These are phyloP conservation scores for Coelopa pilipes DNA, from an alignment of 2,888 invertebrate species.

Conservation along the genomic window DNA sequence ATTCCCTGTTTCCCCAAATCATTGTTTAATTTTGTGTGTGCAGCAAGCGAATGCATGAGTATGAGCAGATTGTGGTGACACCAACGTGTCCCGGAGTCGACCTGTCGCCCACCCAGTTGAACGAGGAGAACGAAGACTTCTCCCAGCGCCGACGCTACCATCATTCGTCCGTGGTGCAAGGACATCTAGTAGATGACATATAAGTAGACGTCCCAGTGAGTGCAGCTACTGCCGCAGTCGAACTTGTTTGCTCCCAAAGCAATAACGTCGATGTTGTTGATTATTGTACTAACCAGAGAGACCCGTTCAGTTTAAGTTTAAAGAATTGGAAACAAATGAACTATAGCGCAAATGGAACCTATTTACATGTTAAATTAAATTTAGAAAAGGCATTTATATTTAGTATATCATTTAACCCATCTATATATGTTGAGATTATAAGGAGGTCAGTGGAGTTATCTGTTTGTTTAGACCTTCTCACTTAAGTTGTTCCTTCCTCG, in stretches of 20 bases:
- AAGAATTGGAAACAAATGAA: conserved; percentile 11
- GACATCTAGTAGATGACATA: conserved; percentile 63
- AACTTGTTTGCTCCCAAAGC: conserved; percentile 25
- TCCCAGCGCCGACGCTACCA: conserved; percentile 92
- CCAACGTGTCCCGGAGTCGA: conserved; percentile 83
- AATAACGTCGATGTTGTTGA: conserved; percentile 12
- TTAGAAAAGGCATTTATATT: conserved; percentile 25
- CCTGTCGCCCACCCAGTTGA: conserved; percentile 86
- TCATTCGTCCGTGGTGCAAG: conserved; percentile 84
- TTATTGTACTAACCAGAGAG: background rate
- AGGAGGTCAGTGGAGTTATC: background rate
- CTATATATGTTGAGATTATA: conserved; percentile 4
- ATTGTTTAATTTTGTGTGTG: conserved; percentile 31
- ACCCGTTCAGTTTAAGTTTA: conserved; percentile 5
- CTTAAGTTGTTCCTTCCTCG: conserved; percentile 6
- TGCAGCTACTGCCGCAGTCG: background rate
- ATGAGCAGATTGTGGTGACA: conserved; percentile 87
- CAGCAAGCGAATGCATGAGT: conserved; percentile 82
- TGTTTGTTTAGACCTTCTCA: conserved; percentile 1
- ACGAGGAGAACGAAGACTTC: conserved; percentile 96
- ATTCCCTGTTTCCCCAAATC: background rate
- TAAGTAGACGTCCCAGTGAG: conserved; percentile 40
- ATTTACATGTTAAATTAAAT: conserved; percentile 11
- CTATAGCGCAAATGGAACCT: conserved; percentile 13
- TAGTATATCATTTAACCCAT: conserved; percentile 1